Percentiles rank a stretch among this genome's conserved stretches.
phyloP scores from a whole-genome alignment of 2,797 vertebrate genomes.

The Dryobates pubescens region DNA sequence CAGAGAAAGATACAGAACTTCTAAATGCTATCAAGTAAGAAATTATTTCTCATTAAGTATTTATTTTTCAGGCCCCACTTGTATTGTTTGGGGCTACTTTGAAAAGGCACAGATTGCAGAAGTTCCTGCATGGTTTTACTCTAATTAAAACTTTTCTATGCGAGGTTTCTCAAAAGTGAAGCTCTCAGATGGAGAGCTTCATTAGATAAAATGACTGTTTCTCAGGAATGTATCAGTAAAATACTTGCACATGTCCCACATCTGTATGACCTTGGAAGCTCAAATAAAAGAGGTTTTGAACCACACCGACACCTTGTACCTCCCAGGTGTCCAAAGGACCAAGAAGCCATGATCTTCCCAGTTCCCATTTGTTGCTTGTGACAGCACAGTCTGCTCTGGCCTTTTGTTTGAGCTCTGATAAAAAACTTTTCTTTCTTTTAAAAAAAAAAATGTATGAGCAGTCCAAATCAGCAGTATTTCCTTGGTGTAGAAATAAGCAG shows the following conservation, averaged over 20 bases:
- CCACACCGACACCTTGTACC: background rate
- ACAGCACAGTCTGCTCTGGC: background rate
- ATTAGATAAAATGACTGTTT: background rate
- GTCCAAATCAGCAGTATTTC: background rate
- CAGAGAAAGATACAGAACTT: conserved; percentile 86
- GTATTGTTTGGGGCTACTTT: background rate
- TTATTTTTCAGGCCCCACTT: background rate
- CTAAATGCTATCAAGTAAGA: conserved; percentile 87
- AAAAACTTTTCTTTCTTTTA: background rate
- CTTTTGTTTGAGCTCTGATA: background rate
- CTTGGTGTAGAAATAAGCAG: background rate
- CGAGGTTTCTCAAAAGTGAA: background rate
- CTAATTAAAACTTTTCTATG: background rate
- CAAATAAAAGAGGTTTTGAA: background rate
- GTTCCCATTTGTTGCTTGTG: background rate
- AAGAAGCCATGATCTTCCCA: background rate
- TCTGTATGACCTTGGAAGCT: background rate
- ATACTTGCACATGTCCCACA: background rate
- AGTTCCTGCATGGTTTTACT: background rate
- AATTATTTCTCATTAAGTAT: background rate
- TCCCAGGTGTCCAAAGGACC: background rate
- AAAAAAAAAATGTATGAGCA: background rate
- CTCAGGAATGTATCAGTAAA: background rate
- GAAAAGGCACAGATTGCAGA: background rate
- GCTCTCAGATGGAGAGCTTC: background rate